Evolutionary conservation across 1,140 invertebrate species (phyloP).

Genomic region (Aphelenchoides fujianensis): DNA sequence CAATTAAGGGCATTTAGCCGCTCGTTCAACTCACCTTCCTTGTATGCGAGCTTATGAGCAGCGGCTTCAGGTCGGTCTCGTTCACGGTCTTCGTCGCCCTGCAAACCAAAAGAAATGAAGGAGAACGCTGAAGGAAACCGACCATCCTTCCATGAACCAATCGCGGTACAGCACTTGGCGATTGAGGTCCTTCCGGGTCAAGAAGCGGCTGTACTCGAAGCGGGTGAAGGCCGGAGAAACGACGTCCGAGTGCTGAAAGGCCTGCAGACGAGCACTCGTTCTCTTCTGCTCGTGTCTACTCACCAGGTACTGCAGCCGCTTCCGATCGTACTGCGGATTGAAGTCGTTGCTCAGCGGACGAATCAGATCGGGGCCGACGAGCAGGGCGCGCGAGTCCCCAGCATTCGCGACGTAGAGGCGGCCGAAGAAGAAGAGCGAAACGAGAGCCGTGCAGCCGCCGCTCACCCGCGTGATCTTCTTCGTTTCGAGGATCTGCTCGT

Average conservation of each 20-base stretch:
- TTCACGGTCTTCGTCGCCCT: conserved; percentile 73
- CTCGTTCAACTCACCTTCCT: conserved; percentile 68
- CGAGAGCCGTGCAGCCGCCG: conserved; percentile 80
- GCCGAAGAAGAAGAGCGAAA: conserved; percentile 75
- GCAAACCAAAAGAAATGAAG: conserved; percentile 29
- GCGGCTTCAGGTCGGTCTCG: conserved; percentile 72
- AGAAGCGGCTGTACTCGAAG: conserved; percentile 72
- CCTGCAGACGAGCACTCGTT: conserved; percentile 64
- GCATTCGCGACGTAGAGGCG: conserved; percentile 81
- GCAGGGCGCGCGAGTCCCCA: conserved; percentile 75
- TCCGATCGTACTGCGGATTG: conserved; percentile 72
- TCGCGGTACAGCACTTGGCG: conserved; percentile 74
- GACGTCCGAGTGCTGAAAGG: conserved; percentile 67
- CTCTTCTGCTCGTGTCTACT: conserved; percentile 39
- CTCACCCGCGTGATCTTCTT: conserved; percentile 66
- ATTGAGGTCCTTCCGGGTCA: conserved; percentile 72
- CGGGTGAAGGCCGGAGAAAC: conserved; percentile 74
- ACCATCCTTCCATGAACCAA: conserved; percentile 78
- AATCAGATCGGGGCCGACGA: conserved; percentile 66
- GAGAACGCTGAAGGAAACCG: conserved; percentile 18
- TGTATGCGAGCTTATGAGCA: conserved; percentile 75
- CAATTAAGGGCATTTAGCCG: conserved; percentile 60
- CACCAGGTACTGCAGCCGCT: conserved; percentile 69
- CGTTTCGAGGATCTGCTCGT: conserved; percentile 71
- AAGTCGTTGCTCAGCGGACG: conserved; percentile 72